Base-by-base conservation (phyloP, 2,113 vertebrate species). In the Xiphias gladius region DNA sequence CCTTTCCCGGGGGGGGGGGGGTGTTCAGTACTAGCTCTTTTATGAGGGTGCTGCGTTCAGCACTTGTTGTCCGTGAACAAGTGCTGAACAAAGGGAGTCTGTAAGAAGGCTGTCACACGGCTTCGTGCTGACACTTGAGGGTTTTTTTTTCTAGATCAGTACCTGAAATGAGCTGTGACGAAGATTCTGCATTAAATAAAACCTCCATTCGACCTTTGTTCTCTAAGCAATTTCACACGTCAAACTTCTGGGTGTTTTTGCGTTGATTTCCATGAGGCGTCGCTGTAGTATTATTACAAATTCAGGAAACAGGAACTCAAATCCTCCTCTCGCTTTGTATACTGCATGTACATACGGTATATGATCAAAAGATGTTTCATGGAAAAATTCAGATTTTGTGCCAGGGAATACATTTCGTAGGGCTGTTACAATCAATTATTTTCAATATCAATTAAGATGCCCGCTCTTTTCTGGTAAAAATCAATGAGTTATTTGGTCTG, bases 1-100 rank as follows among this genome's bases (percentile, higher is more conserved):
- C 59, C 37, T 76, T 82, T 79, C 62, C 58, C 13, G 35, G 35
- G 4, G 32, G 28, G 43, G 35, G n/a, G n/a, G n/a, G n/a, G n/a
- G n/a, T n/a, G n/a, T n/a, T 22, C 57, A 80, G 68, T n/a, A 64
- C 6, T 0, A 62, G 35, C 30, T 26, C 37, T 59, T 62, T 35
- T 68, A 52, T 52, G 28, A 73, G 30, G 28, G 11, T 6, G 17
- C 3, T 52, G 65, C 30, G 58, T 17, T n/a, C n/a, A n/a, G n/a
- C n/a, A n/a, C n/a, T n/a, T n/a, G n/a, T n/a, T n/a, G n/a, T 65
- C 74, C 30, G 59, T 67, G 59, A 78, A 8, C 7, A 7, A 5
- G 50, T 1, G 50, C 48, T 80, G 67, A 67, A 43, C 5, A 58
- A n/a, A 50, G 11, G 13, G 43, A 64, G 39, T 10, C 43, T 2